These are phyloP conservation scores for Stomorhina lunata DNA, from an alignment of 2,888 invertebrate genomes.

Conservation along the genomic window DNA sequence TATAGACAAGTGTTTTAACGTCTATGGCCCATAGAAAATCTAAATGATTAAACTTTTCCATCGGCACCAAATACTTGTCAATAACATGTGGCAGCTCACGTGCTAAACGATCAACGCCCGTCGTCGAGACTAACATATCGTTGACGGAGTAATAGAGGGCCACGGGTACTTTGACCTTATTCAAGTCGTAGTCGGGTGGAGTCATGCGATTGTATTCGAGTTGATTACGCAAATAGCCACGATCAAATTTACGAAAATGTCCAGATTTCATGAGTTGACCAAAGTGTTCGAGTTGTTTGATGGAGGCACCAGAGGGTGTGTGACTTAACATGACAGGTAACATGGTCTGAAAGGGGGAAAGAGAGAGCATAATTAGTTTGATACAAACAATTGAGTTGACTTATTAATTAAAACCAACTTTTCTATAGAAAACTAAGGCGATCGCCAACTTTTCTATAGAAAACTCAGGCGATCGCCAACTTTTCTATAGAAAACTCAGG, in stretches of 20 bases:
- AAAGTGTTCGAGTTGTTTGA: slow-evolving; percentile 80
- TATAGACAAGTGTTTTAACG: slow-evolving; percentile 80
- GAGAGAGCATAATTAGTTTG: no score
- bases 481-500: no score
- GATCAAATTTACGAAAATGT: slow-evolving; percentile 80
- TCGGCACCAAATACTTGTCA: slow-evolving; percentile 82
- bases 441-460: no score
- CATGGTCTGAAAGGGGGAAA: slow-evolving; percentile 76
- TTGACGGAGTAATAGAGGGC: slow-evolving; percentile 82
- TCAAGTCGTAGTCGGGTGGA: slow-evolving; percentile 82
- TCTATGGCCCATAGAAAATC: slow-evolving; percentile 83
- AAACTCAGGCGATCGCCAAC: no score
- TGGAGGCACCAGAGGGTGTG: slow-evolving; percentile 80
- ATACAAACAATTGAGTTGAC: no score
- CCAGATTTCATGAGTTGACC: slow-evolving; percentile 79
- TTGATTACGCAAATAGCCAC: slow-evolving; percentile 80
- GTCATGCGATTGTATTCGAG: slow-evolving; percentile 80
- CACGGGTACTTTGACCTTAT: slow-evolving; percentile 81
- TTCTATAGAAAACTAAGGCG: no score
- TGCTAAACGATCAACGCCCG: slow-evolving; percentile 82
- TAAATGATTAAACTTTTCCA: slow-evolving; percentile 82
- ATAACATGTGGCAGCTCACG: slow-evolving; percentile 81
- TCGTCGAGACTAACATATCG: slow-evolving; percentile 84
- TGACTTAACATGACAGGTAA: slow-evolving; percentile 80
- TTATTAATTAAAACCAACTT: no score